phyloP scores from a whole-genome alignment of 1,140 invertebrate species.

The Colletes gigas region DNA sequence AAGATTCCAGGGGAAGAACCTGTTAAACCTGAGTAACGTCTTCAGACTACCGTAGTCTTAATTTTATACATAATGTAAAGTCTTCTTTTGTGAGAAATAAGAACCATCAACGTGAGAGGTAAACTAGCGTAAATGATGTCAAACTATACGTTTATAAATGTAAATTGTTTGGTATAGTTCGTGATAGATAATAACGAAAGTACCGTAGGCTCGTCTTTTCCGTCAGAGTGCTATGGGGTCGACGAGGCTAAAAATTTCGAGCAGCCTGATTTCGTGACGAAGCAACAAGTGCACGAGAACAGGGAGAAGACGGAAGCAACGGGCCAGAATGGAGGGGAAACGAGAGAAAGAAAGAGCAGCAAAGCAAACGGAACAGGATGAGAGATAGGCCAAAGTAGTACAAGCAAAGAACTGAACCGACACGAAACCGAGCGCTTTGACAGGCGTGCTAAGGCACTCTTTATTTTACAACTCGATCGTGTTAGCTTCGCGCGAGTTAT shows the following conservation, averaged over 20 bases:
- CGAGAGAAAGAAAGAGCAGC: slow-evolving; percentile 9
- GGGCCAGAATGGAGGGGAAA: neutral
- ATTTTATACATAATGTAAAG: too few relatives aligned
- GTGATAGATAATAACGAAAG: too few relatives aligned
- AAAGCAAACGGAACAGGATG: slow-evolving; percentile 11
- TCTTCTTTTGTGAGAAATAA: too few relatives aligned
- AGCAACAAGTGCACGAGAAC: slow-evolving; percentile 47
- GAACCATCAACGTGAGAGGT: too few relatives aligned
- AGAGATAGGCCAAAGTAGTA: slow-evolving; percentile 34
- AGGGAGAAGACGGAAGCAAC: slow-evolving; percentile 5
- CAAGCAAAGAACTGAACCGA: slow-evolving; percentile 20
- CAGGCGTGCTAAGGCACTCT: slow-evolving; percentile 19
- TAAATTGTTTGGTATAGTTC: too few relatives aligned
- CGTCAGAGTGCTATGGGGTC: neutral
- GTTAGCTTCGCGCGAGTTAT: neutral
- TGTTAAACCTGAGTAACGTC: too few relatives aligned
- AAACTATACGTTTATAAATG: too few relatives aligned
- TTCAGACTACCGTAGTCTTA: too few relatives aligned
- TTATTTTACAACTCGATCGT: slow-evolving; percentile 24
- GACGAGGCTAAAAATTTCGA: slow-evolving; percentile 29
- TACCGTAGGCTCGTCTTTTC: too few relatives aligned
- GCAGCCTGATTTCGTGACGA: slow-evolving; percentile 39
- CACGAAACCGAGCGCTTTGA: slow-evolving; percentile 25
- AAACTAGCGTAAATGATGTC: too few relatives aligned
- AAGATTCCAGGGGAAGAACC: too few relatives aligned